phyloP scores from a whole-genome alignment of 2,888 invertebrate genomes.

The Clusia tigrina region DNA sequence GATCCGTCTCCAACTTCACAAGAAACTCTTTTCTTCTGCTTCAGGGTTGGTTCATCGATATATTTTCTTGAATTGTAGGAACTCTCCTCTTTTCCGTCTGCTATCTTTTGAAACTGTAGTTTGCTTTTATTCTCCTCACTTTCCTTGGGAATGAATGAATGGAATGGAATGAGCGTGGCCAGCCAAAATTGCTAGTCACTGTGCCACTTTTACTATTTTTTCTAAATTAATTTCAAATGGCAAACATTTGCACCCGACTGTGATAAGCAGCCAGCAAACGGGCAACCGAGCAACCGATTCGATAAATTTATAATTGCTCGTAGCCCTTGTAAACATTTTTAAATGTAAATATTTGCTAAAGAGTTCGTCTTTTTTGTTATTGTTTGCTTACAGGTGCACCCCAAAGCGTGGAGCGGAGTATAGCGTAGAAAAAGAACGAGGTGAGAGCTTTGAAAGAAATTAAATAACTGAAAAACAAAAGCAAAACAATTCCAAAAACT shows the following conservation, averaged over 20 bases:
- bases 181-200: neutral
- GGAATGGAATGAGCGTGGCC: too few relatives aligned
- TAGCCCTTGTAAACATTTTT: neutral
- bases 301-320: constrained; percentile 3
- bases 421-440: constrained; percentile 2
- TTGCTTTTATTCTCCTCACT: too few relatives aligned
- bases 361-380: neutral
- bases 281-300: neutral
- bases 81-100: too few relatives aligned
- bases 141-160: too few relatives aligned
- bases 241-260: neutral
- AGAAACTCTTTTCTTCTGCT: too few relatives aligned
- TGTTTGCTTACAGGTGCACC: constrained; percentile 2
- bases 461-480: constrained; percentile 14
- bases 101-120: too few relatives aligned
- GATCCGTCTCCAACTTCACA: too few relatives aligned
- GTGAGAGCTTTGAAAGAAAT: constrained; percentile 11
- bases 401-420: neutral
- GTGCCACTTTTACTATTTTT: neutral
- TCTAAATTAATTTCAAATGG: too few relatives aligned
- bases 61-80: too few relatives aligned
- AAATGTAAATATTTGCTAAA: constrained; percentile 3
- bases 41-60: too few relatives aligned
- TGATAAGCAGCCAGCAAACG: neutral
- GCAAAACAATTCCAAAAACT: neutral